A percentile compares a stretch with the other conserved stretches of the same genome.
These are phyloP conservation scores for Notiomystis cincta DNA, from an alignment of 2,113 vertebrate genomes.

Conservation along the genomic window DNA sequence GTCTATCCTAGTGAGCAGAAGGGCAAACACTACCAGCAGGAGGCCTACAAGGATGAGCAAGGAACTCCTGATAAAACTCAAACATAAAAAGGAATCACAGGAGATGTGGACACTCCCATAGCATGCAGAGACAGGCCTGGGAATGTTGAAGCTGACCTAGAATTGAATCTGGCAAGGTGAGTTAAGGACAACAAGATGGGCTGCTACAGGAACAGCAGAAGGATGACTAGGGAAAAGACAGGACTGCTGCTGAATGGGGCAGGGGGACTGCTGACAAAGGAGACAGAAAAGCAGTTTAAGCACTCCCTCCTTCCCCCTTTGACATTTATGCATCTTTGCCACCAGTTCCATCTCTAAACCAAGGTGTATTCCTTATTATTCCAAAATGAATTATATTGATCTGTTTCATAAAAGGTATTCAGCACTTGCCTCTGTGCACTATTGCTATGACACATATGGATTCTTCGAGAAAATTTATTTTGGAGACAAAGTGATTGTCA, in stretches of 20 bases:
- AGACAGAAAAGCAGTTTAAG: background rate
- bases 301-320: background rate
- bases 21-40: background rate
- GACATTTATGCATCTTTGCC: background rate
- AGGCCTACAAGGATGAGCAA: background rate
- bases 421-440: background rate
- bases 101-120: background rate
- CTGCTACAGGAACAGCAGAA: background rate
- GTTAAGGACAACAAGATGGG: background rate
- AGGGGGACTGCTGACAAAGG: background rate
- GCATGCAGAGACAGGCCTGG: background rate
- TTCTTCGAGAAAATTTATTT: background rate
- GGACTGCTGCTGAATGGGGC: background rate
- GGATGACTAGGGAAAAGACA: background rate
- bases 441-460: background rate
- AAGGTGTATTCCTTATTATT: background rate
- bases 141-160: background rate
- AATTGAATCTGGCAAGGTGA: background rate
- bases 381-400: background rate
- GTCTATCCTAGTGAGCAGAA: background rate
- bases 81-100: background rate
- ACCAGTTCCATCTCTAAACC: background rate
- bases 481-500: background rate
- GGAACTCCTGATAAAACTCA: background rate
- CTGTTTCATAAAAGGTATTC: background rate